Percentiles rank a stretch among this genome's conserved stretches.
phyloP scores from a whole-genome alignment of 2,113 vertebrate species.

The Melanocharis versteri region DNA sequence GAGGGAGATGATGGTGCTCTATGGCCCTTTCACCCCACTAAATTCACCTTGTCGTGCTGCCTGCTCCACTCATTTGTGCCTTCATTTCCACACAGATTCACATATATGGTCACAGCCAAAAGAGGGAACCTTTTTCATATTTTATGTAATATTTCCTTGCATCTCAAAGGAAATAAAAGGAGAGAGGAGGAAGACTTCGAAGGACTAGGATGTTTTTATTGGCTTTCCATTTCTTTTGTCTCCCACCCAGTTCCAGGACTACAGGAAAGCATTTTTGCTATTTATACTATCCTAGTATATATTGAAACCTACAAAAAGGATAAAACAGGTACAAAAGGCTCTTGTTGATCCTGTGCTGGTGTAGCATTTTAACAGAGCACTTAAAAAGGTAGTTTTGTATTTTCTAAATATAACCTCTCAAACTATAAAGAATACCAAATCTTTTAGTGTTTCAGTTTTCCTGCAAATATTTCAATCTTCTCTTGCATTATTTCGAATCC shows the following conservation, averaged over 20 bases:
- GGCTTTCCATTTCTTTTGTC: not conserved
- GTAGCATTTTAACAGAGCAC: not conserved
- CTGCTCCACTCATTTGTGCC: not conserved
- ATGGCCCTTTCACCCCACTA: not conserved
- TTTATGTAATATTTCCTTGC: not conserved
- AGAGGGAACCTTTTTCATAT: not conserved
- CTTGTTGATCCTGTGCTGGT: not conserved
- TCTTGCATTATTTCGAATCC: not conserved
- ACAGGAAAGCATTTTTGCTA: not conserved
- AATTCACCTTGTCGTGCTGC: not conserved
- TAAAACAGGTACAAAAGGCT: not conserved
- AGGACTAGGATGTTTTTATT: not conserved
- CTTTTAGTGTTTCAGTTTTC: not conserved
- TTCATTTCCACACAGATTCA: not conserved
- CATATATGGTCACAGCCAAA: not conserved
- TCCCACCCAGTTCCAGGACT: not conserved
- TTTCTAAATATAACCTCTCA: not conserved
- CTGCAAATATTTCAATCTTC: not conserved
- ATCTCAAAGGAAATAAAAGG: not conserved
- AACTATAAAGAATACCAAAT: not conserved
- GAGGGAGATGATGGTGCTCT: not conserved
- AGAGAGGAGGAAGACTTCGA: not conserved
- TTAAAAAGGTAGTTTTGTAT: not conserved
- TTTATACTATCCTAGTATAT: not conserved
- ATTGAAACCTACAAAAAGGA: not conserved